Percentiles rank a stretch among this genome's conserved stretches.
Evolutionary conservation across 2,888 invertebrate species (phyloP).

Genomic region (Halocaridina rubra): DNA sequence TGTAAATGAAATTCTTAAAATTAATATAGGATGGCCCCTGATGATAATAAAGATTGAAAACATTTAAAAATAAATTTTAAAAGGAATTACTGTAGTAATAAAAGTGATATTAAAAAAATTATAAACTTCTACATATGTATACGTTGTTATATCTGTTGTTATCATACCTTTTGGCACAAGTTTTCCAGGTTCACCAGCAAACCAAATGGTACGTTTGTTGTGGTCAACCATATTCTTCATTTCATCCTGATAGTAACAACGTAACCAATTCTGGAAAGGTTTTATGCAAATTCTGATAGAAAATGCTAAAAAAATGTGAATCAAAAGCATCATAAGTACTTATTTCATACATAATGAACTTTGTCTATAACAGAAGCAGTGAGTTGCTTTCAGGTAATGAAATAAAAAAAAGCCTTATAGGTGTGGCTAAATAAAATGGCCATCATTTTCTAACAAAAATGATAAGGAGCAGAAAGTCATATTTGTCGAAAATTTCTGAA

Average conservation of each 20-base stretch:
- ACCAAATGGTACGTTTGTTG: conserved; percentile 68
- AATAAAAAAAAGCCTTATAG: neutral
- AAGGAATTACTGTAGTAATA: too few relatives aligned
- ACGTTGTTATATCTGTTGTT: neutral
- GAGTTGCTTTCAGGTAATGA: too few relatives aligned
- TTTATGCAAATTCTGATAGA: too few relatives aligned
- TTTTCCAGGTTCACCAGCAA: conserved; percentile 66
- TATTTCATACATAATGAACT: neutral
- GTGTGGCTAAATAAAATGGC: neutral
- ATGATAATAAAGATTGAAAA: too few relatives aligned
- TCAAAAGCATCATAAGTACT: neutral
- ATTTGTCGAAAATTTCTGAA: too few relatives aligned
- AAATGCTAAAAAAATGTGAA: neutral
- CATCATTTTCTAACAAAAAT: neutral
- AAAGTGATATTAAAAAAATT: too few relatives aligned
- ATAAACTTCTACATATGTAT: neutral
- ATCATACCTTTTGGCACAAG: conserved; percentile 66
- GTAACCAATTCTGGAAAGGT: conserved; percentile 67
- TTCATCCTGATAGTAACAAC: conserved; percentile 67
- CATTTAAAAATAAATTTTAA: too few relatives aligned
- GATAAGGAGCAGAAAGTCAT: too few relatives aligned
- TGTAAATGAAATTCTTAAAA: too few relatives aligned
- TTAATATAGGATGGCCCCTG: too few relatives aligned
- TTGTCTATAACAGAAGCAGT: neutral
- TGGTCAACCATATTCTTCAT: conserved; percentile 68